These are phyloP conservation scores for Alsophila aescularia DNA, from an alignment of 2,888 invertebrate genomes.

Conservation along the genomic window DNA sequence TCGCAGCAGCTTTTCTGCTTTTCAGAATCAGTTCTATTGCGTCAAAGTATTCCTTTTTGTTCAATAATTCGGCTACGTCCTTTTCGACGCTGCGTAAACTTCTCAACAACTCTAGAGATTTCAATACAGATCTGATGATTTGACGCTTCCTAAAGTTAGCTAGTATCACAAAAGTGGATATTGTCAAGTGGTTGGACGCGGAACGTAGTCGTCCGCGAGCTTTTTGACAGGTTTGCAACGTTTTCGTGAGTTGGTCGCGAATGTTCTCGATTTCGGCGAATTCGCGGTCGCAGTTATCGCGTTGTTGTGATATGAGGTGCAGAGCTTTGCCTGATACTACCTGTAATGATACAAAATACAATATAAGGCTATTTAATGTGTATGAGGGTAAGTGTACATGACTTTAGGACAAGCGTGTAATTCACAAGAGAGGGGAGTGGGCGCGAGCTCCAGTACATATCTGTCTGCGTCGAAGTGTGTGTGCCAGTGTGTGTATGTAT, in stretches of 20 bases:
- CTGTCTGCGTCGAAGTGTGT: no score
- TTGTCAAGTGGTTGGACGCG: conserved; percentile 92
- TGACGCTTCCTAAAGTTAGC: conserved; percentile 96
- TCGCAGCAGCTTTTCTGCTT: conserved; percentile 93
- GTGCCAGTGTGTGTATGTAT: no score
- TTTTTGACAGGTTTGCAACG: conserved; percentile 88
- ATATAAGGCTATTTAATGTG: no score
- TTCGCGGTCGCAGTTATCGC: conserved; percentile 93
- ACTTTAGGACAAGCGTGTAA: no score
- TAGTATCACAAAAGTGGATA: conserved; percentile 93
- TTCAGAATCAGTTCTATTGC: conserved; percentile 95
- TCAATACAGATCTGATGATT: conserved; percentile 90
- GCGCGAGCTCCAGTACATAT: no score
- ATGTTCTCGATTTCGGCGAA: conserved; percentile 90
- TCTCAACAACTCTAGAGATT: conserved; percentile 85
- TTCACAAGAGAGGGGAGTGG: no score
- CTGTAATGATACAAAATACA: conserved; percentile 44
- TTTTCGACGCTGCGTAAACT: conserved; percentile 91
- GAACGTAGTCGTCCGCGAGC: conserved; percentile 89
- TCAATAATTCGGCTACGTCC: conserved; percentile 91
- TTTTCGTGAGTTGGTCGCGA: conserved; percentile 87
- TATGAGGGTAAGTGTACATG: no score
- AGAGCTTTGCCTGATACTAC: conserved; percentile 97
- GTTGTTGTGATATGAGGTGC: conserved; percentile 96
- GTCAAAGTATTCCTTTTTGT: conserved; percentile 93